Evolutionary conservation across 2,888 invertebrate species (phyloP).

Genomic region (Phalangium opilio): DNA sequence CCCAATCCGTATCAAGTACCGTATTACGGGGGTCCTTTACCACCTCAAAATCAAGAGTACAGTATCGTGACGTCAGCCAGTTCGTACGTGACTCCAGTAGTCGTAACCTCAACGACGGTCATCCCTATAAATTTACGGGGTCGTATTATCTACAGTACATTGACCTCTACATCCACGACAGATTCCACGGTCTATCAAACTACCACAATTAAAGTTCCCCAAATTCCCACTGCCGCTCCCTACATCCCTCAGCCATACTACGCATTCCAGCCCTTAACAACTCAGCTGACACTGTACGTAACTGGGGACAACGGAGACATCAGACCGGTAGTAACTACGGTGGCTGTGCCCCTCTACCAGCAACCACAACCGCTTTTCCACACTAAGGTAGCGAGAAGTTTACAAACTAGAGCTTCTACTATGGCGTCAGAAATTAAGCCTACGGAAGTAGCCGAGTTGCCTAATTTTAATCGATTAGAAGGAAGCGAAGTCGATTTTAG

Average conservation of each 20-base stretch:
- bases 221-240: slow-evolving; percentile 13
- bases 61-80: slow-evolving; percentile 15
- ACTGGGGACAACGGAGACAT: slow-evolving; percentile 21
- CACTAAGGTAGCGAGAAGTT: slow-evolving; percentile 16
- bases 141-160: slow-evolving; percentile 19
- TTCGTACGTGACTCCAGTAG: slow-evolving; percentile 18
- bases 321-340: slow-evolving; percentile 21
- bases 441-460: background rate
- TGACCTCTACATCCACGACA: slow-evolving; percentile 19
- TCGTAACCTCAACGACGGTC: slow-evolving; percentile 19
- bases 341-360: slow-evolving; percentile 20
- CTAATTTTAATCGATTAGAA: background rate
- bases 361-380: slow-evolving; percentile 13
- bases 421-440: background rate
- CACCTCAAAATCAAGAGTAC: slow-evolving; percentile 9
- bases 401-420: background rate
- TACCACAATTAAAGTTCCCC: slow-evolving; percentile 13
- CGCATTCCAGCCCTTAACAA: slow-evolving; percentile 18
- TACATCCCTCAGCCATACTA: slow-evolving; percentile 17
- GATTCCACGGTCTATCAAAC: slow-evolving; percentile 20
- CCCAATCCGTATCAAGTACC: slow-evolving; percentile 6
- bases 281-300: slow-evolving; percentile 20
- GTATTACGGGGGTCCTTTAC: background rate
- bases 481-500: slow-evolving; percentile 10
- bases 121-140: slow-evolving; percentile 20